Evolutionary conservation across 2,797 vertebrate genomes (phyloP), one percentile per base, ranked within the genome.

Genomic region (Chaunax sp.): DNA sequence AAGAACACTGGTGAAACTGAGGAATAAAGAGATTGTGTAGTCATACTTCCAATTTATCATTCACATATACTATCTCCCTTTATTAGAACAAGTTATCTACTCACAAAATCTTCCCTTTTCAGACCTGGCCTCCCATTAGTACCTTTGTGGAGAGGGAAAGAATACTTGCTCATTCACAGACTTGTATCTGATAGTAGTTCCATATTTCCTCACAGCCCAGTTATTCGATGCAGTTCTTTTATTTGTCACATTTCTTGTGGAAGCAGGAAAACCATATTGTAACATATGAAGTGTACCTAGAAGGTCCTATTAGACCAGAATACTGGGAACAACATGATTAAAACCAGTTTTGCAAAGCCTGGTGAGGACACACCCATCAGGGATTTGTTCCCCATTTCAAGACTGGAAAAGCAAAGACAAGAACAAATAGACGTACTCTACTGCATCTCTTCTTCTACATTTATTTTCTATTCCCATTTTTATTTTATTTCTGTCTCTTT

Each of bases 341-440:
- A 94, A 93, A 91, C 91, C 94, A 92, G 95, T 90, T 91, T 71
- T 0, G 40, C 83, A 75, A 72, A 86, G 66, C 54, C 38, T 50
- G n/a, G 51, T 18, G 16, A 35, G 38, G 77, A 78, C 90, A 91
- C 91, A 79, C 88, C 90, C 87, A 72, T 44, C 25, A 19, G 19
- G 72, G 67, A 77, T 81, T 55, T 58, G 64, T 53, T 85, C 63
- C 59, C 69, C 35, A 46, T 63, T 78, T 72, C 65, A 83, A 88
- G 72, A 82, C 79, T 67, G 67, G 68, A 62, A 75, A 45, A 78
- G 37, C 22, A 8, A 15, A 50, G 33, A 61, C n/a, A 56, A 67
- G 19, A 55, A 28, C 15, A 23, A 28, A 61, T 23, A 55, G 57
- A 69, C 54, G 49, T 25, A 44, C 28, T 50, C 19, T 0, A 23